Percentiles rank a stretch among this genome's conserved stretches.
Conservation (phyloP, 2,888 invertebrate genomes). For the Zootermopsis nevadensis region DNA sequence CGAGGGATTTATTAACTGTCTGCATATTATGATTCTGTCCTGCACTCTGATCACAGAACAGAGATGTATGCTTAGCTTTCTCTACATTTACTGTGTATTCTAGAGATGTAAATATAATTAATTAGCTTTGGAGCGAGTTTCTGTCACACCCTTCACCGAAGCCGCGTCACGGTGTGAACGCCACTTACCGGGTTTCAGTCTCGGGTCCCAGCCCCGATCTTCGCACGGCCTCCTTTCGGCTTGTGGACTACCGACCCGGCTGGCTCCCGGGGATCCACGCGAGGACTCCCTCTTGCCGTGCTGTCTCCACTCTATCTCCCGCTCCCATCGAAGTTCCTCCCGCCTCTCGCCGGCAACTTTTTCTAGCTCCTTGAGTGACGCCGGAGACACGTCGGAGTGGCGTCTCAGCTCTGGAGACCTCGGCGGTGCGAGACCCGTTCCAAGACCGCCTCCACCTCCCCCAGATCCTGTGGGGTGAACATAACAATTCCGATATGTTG, state of each 20-base stretch:
- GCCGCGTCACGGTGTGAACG: not conserved
- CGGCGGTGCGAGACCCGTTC: slow-evolving; percentile 80
- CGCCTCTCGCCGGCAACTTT: slow-evolving; percentile 71
- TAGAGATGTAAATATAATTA: not conserved
- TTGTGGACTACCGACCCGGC: slow-evolving; percentile 44
- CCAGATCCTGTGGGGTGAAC: slow-evolving; percentile 52
- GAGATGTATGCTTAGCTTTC: too few relatives aligned
- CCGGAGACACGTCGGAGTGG: slow-evolving; percentile 89
- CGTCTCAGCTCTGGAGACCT: slow-evolving; percentile 84
- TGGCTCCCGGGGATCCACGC: slow-evolving; percentile 27
- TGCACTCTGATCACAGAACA: too few relatives aligned
- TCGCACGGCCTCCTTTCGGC: slow-evolving; percentile 53
- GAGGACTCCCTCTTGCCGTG: slow-evolving; percentile 68
- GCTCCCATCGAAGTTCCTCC: slow-evolving; percentile 60
- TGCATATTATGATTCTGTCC: too few relatives aligned
- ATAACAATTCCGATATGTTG: slow-evolving; percentile 33
- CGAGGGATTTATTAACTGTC: too few relatives aligned
- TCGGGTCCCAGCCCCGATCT: slow-evolving; percentile 18
- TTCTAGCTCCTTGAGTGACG: slow-evolving; percentile 88
- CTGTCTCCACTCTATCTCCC: slow-evolving; percentile 63
- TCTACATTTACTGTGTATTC: too few relatives aligned
- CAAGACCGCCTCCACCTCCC: slow-evolving; percentile 66
- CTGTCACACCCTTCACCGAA: not conserved
- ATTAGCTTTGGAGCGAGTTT: not conserved
- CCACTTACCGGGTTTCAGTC: slow-evolving; percentile 34